These are phyloP conservation scores for Phasia obesa DNA, from an alignment of 2,888 invertebrate species.

Conservation along the genomic window DNA sequence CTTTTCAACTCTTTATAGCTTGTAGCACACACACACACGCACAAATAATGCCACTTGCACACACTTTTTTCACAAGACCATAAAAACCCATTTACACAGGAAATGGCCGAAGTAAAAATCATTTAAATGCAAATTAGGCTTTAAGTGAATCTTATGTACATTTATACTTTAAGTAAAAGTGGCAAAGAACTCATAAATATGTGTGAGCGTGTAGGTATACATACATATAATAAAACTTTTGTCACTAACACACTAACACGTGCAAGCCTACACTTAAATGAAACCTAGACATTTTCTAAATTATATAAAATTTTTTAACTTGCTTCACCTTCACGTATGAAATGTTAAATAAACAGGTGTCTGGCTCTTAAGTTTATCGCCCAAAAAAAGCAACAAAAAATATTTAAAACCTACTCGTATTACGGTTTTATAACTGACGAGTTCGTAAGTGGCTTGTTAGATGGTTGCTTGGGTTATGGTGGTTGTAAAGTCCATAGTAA, in stretches of 20 bases:
- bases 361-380: conserved; percentile 44
- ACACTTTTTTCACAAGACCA: conserved; percentile 44
- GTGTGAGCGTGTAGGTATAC: conserved; percentile 4
- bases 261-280: background rate
- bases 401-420: conserved; percentile 38
- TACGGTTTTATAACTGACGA: conserved; percentile 53
- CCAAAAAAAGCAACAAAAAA: conserved; percentile 19
- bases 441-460: conserved; percentile 20
- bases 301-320: conserved; percentile 43
- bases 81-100: conserved; percentile 79
- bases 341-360: conserved; percentile 53
- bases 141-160: conserved; percentile 75
- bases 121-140: conserved; percentile 81
- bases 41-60: background rate
- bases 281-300: conserved; percentile 24
- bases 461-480: conserved; percentile 15
- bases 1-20: background rate
- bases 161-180: conserved; percentile 31
- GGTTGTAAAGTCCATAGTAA: conserved; percentile 13
- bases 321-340: conserved; percentile 37
- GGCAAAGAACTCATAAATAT: conserved; percentile 5
- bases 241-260: conserved; percentile 16
- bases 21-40: background rate
- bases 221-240: conserved; percentile 20
- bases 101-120: conserved; percentile 80